Base-by-base conservation (phyloP, 2,113 vertebrate species). In the Aegithalos caudatus region DNA sequence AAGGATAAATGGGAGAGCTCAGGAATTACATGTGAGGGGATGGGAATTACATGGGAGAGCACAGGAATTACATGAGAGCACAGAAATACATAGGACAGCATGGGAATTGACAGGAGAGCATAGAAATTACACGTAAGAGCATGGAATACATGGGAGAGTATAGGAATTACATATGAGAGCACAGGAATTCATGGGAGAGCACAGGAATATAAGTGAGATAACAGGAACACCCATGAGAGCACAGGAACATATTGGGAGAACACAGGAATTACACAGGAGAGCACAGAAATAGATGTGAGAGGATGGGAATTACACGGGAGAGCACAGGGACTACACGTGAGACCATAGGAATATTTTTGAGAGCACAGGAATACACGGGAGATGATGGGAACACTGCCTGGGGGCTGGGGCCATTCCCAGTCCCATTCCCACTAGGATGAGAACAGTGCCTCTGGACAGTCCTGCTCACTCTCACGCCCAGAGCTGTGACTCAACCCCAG, bases 381-480 rank as follows among this genome's bases (percentile, higher is more conserved):
- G 54, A 48, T 25, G 5, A 9, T 0, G 18, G 37, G 38, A 53
- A 35, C n/a, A 0, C 47, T 7, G 38, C 40, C 4, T 6, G 20
- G 42, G 40, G 19, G 37, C 73, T 6, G 56, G 47, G 44, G 14
- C 23, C 53, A 8, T 24, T 56, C 31, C 47, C 7, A 5, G 56
- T 11, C 33, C 37, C 78, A 6, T 12, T 62, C 56, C 74, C 54
- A 5, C 4, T 0, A 33, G 65, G 70, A 16, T 12, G 29, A 24
- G 1, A 47, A 11, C 60, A 2, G 8, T 1, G 12, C 51, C 51
- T 50, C 27, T 11, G 37, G 23, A 3, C 17, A n/a, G 3, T 10
- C 60, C 44, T 7, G 9, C 1, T 45, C 50, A 10, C 37, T 18
- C 71, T 14, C 22, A 4, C 0, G 1, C 19, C n/a, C 45, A 5